phyloP scores from a whole-genome alignment of 2,888 invertebrate species.

The Troglohyphantes excavatus region DNA sequence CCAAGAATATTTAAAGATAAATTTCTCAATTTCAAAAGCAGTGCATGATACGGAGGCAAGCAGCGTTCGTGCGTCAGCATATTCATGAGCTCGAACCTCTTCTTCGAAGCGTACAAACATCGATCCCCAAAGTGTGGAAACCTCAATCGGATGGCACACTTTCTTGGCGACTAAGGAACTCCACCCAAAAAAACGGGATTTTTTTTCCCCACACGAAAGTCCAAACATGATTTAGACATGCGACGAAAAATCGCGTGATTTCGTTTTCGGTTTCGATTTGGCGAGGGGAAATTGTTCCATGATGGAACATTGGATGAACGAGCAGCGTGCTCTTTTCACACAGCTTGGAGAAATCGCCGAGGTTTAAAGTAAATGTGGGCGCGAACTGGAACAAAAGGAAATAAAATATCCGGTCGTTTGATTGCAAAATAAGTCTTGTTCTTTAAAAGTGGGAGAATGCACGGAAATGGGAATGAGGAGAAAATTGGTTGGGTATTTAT shows the following conservation, averaged over 20 bases:
- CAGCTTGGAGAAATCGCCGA: neutral
- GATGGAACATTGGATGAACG: neutral
- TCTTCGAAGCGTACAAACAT: constrained; percentile 4
- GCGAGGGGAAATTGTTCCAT: constrained; percentile 12
- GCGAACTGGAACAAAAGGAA: constrained; percentile 30
- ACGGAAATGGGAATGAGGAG: neutral
- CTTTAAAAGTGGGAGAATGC: neutral
- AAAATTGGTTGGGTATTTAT: constrained; percentile 10
- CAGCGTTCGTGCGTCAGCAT: neutral
- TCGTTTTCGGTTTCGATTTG: constrained; percentile 6
- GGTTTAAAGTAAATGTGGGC: neutral
- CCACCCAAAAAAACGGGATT: constrained; percentile 27
- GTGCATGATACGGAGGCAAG: neutral
- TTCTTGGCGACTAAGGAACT: constrained; percentile 7
- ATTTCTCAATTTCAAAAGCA: neutral
- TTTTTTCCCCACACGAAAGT: constrained; percentile 3
- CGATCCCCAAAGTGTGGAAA: constrained; percentile 45
- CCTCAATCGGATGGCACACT: constrained; percentile 40
- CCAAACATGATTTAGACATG: neutral
- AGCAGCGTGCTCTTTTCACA: neutral
- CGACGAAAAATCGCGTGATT: constrained; percentile 31
- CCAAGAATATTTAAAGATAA: neutral
- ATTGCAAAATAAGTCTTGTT: constrained; percentile 8
- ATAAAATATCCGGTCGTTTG: constrained; percentile 52
- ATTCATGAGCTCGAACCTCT: neutral